These are phyloP conservation scores for Tarsius wallacei DNA, from an alignment of 2,797 vertebrate species.

Conservation along the genomic window DNA sequence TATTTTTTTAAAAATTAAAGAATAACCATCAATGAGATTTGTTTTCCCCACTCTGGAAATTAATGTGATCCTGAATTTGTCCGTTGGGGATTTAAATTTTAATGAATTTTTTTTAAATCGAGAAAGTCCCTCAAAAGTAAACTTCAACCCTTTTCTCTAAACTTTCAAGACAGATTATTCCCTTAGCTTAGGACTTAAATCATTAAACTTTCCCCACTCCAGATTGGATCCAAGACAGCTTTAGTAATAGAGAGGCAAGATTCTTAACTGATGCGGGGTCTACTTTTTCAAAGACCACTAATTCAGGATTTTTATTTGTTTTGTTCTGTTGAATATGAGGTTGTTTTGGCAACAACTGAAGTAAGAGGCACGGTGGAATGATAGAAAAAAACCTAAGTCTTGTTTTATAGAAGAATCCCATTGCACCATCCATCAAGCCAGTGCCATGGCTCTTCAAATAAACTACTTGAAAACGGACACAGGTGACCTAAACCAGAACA, in stretches of 20 bases:
- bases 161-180: not conserved
- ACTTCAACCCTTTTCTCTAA: not conserved
- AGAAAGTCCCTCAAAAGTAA: slow-evolving; percentile 51
- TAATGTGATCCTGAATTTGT: slow-evolving; percentile 58
- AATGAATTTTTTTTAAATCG: slow-evolving; percentile 23
- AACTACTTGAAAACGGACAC: not conserved
- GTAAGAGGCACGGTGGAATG: not conserved
- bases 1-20: slow-evolving; percentile 46
- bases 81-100: slow-evolving; percentile 59
- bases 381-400: not conserved
- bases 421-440: not conserved
- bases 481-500: slow-evolving; percentile 13
- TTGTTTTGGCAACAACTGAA: not conserved
- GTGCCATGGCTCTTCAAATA: slow-evolving; percentile 14
- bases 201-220: not conserved
- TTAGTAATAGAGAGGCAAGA: not conserved
- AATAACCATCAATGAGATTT: slow-evolving; percentile 55
- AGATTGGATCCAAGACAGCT: not conserved
- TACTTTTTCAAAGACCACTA: not conserved
- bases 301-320: not conserved
- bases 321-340: not conserved
- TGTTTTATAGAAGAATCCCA: not conserved
- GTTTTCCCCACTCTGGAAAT: not conserved
- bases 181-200: slow-evolving; percentile 57
- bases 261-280: not conserved